A percentile compares a stretch with the other conserved stretches of the same genome.
phyloP scores from a whole-genome alignment of 2,888 invertebrate genomes.

The Poecilobothrus nobilitatus region DNA sequence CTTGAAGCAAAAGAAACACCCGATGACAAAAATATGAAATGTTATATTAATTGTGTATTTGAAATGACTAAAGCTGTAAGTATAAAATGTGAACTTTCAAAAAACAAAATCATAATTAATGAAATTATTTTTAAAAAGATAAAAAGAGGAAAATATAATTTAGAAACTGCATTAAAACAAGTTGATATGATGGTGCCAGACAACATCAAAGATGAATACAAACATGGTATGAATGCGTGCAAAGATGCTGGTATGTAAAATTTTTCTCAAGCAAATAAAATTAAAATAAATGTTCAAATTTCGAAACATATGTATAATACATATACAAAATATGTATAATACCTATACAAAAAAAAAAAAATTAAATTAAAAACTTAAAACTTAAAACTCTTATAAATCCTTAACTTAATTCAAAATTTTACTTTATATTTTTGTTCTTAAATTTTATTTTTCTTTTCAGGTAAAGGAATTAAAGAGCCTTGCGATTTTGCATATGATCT shows the following conservation, averaged over 20 bases:
- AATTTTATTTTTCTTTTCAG: slow-evolving; percentile 20
- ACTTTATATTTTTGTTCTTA: too few relatives aligned
- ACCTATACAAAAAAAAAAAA: too few relatives aligned
- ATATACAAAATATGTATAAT: background rate
- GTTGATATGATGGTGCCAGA: slow-evolving; percentile 40
- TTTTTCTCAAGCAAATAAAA: background rate
- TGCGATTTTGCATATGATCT: slow-evolving; percentile 37
- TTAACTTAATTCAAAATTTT: too few relatives aligned
- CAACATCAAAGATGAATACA: slow-evolving; percentile 32
- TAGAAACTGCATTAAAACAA: slow-evolving; percentile 38
- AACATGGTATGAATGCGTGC: slow-evolving; percentile 31
- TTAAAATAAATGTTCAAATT: too few relatives aligned
- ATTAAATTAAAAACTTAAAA: too few relatives aligned
- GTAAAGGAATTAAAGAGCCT: slow-evolving; percentile 37
- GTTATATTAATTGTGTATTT: slow-evolving; percentile 48
- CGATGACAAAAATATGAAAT: slow-evolving; percentile 41
- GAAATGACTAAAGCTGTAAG: slow-evolving; percentile 49
- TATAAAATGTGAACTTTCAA: slow-evolving; percentile 13
- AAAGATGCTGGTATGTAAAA: slow-evolving; percentile 30
- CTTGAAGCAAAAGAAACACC: slow-evolving; percentile 28
- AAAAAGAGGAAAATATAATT: slow-evolving; percentile 40
- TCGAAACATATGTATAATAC: too few relatives aligned
- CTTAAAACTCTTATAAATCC: too few relatives aligned
- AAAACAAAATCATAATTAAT: background rate
- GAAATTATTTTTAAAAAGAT: slow-evolving; percentile 28